Conservation (phyloP, 2,797 vertebrate genomes). For the Parambassis ranga region DNA sequence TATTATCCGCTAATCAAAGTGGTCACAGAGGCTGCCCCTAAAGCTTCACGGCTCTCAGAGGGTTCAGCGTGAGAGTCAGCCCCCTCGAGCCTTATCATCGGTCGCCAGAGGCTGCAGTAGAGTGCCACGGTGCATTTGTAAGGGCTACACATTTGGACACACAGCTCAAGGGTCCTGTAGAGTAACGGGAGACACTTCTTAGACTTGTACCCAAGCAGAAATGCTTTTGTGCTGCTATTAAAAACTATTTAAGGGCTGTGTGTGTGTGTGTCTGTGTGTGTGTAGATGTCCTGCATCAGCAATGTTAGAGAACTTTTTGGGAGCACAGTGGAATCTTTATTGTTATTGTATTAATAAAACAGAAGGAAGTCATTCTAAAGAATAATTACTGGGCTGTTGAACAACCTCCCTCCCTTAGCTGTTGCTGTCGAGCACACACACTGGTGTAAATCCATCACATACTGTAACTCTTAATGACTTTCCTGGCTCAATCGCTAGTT, state of each 20-base stretch:
- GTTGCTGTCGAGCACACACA: not conserved
- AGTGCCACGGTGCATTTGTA: constrained; percentile 51
- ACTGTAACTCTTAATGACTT: constrained; percentile 24
- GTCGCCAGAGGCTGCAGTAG: constrained; percentile 65
- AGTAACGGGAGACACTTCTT: constrained; percentile 5
- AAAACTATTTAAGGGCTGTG: not conserved
- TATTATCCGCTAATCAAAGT: constrained; percentile 74
- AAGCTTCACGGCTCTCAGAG: constrained; percentile 34
- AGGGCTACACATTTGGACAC: constrained; percentile 58
- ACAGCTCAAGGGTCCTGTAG: constrained; percentile 28
- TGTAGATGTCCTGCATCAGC: not conserved
- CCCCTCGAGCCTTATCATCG: constrained; percentile 61
- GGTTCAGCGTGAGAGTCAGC: constrained; percentile 37
- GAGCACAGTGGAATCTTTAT: not conserved
- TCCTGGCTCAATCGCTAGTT: not conserved
- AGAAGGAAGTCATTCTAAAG: not conserved
- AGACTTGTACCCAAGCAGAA: constrained; percentile 11
- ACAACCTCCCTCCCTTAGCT: not conserved
- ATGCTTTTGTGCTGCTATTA: constrained; percentile 11
- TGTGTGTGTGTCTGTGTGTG: too few relatives aligned
- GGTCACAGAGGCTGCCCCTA: constrained; percentile 63
- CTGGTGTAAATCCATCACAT: not conserved
- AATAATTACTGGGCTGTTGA: not conserved
- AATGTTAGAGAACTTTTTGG: not conserved
- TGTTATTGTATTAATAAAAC: constrained; percentile 1